Base-by-base conservation (phyloP, 2,888 invertebrate species). In the Diloba caeruleocephala region DNA sequence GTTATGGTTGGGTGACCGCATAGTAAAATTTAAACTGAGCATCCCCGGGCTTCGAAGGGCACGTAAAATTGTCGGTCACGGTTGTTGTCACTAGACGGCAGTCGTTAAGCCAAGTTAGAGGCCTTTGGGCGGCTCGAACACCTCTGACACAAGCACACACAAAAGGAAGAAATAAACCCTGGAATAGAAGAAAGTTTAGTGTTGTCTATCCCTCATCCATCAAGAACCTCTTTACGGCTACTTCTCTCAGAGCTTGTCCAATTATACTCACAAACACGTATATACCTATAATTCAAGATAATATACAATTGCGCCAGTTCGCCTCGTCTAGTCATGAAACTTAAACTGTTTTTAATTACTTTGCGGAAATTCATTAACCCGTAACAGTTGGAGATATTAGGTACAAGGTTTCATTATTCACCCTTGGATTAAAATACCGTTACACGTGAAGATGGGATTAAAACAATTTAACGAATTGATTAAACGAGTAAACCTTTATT, bases 321-420 rank as follows among this genome's bases (percentile, higher is more conserved):
- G 25, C 29, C 10, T 14, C 12, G 10, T 23, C 14, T 14, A 25
- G 29, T 48, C 49, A 44, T 42, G 28, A 55, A 48, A 53, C 26
- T 32, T 50, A 54, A 60, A 49, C 41, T 43, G 26, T 57, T 54
- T 63, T 64, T 64, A 68, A 68, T 68, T 48, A 44, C 54, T 52
- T 68, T 51, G 14, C 48, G 45, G 37, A 59, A 50, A 54, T 51
- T 42, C 49, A 55, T 62, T 62, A 57, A 44, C 38, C 53, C 26
- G 14, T 28, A 42, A 52, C 26, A 49, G 57, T 57, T 38, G 46
- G 23, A 15, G 32, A 52, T 29, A 68, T 57, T 45, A 17, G 56
- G 42, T 15, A 60, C 38, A 56, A 58, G 55, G 55, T 42, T 32
- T 15, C 12, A 32, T 32, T 46, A 23, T 48, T 45, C 29, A 50